Base-by-base conservation (phyloP, 2,888 invertebrate genomes). In the Eretmocerus hayati region DNA sequence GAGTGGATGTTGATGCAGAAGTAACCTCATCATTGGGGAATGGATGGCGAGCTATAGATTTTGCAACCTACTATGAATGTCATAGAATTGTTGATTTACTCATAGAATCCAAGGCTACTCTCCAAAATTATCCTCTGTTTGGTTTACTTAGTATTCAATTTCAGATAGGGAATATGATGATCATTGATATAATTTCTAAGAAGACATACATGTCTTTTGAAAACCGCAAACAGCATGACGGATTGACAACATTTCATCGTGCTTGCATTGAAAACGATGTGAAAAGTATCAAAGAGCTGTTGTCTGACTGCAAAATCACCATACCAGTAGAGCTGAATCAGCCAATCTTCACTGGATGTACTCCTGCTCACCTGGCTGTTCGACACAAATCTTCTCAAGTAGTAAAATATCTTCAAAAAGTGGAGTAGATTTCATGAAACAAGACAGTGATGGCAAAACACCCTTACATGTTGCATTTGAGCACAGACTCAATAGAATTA, bases 401-500 rank as follows among this genome's bases (percentile, higher is more conserved):
- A n/a, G 42, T 43, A 9, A n/a, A 33, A 4, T 43, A 11, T 23
- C 36, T 15, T 5, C 36, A 5, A 1, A 30, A 18, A 5, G 37
- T 4, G 47, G 30, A 9, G 42, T 31, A 4, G 4, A 32, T 18
- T 13, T 33, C 9, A 26, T 33, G 11, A 2, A 2, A 4, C 18
- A 23, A 11, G 23, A 23, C 11, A 13, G n/a, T 1, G 2, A 48
- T 5, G 19, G 35, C 26, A 39, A 23, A 39, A 48, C 38, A 21
- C 38, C 48, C 6, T 11, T 48, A 2, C 48, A 48, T 19, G 20
- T 48, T 5, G 49, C 49, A 8, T 19, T 48, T 18, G 37, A 48
- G 15, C 38, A 31, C 16, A 38, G 43, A 11, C 8, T 37, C 19
- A n/a, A 6, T 9, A 16, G 20, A 5, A 31, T 13, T 3, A 31